phyloP scores from a whole-genome alignment of 2,888 invertebrate genomes.

The Patella depressa region DNA sequence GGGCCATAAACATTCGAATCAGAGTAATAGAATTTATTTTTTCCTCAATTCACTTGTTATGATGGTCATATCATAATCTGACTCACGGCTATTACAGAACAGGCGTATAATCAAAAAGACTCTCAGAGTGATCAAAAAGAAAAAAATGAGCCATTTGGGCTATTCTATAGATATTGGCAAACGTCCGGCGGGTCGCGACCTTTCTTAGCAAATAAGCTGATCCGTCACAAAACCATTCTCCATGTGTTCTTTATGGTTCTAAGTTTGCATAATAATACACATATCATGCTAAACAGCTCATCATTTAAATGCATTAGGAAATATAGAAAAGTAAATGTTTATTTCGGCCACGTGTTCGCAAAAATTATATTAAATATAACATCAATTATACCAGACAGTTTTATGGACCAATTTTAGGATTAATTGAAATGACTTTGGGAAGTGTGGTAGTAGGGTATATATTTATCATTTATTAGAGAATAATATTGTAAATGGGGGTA shows the following conservation, averaged over 20 bases:
- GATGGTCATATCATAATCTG: slow-evolving; percentile 10
- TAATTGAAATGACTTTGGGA: background rate
- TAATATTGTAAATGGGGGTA: background rate
- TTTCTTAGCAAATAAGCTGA: background rate
- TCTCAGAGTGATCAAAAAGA: slow-evolving; percentile 1
- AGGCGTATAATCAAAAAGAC: background rate
- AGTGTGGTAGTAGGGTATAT: background rate
- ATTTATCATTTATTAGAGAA: background rate
- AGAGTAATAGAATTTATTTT: background rate
- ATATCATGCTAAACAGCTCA: background rate
- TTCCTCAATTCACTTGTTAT: background rate
- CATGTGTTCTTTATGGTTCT: background rate
- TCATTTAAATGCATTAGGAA: background rate
- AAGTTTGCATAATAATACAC: slow-evolving; percentile 5
- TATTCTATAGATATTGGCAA: background rate
- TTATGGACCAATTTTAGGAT: slow-evolving; percentile 11
- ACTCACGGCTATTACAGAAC: slow-evolving; percentile 5
- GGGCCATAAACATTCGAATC: background rate
- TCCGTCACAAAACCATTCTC: background rate
- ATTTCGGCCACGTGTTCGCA: background rate
- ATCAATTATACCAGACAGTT: slow-evolving; percentile 3
- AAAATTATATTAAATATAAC: slow-evolving; percentile 1
- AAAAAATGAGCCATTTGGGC: too few relatives aligned
- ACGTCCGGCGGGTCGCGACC: background rate
- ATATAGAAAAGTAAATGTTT: slow-evolving; percentile 7